Conservation (phyloP, 2,113 vertebrate genomes). For the Sphaerodactylus townsendi region DNA sequence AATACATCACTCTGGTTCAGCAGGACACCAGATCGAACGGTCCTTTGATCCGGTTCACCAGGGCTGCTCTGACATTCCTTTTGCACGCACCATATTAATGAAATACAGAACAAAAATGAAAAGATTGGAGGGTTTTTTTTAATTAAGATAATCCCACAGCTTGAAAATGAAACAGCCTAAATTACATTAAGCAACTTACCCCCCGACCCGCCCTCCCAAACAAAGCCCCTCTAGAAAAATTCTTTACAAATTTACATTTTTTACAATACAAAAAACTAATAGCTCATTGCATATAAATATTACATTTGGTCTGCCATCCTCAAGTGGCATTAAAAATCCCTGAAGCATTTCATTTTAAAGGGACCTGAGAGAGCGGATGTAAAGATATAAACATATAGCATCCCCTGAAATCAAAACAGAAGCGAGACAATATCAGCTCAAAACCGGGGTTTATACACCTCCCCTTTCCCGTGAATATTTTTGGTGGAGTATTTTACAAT, state of each 20-base stretch:
- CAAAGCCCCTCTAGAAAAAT: conserved; percentile 68
- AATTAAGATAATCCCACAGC: conserved; percentile 72
- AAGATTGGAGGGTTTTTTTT: conserved; percentile 47
- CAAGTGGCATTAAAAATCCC: conserved; percentile 76
- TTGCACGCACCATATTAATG: background rate
- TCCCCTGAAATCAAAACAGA: conserved; percentile 58
- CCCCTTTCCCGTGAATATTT: conserved; percentile 26
- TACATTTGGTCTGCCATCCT: conserved; percentile 78
- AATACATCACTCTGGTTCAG: too few relatives aligned
- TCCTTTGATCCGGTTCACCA: background rate
- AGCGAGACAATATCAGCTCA: conserved; percentile 54
- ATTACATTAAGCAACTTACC: conserved; percentile 65
- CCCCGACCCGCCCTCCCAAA: conserved; percentile 27
- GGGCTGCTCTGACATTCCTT: background rate
- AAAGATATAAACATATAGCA: conserved; percentile 68
- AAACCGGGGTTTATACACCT: conserved; percentile 42
- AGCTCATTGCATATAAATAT: conserved; percentile 80
- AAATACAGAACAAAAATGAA: conserved; percentile 54
- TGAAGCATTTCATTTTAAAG: conserved; percentile 75
- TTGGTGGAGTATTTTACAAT: conserved; percentile 52
- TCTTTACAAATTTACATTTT: conserved; percentile 75
- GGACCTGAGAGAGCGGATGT: conserved; percentile 73
- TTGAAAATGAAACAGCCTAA: conserved; percentile 73
- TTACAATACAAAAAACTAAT: conserved; percentile 77
- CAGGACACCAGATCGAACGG: rapidly evolving